Evolutionary conservation across 2,113 vertebrate genomes (phyloP).

Genomic region (Dinomys branickii): DNA sequence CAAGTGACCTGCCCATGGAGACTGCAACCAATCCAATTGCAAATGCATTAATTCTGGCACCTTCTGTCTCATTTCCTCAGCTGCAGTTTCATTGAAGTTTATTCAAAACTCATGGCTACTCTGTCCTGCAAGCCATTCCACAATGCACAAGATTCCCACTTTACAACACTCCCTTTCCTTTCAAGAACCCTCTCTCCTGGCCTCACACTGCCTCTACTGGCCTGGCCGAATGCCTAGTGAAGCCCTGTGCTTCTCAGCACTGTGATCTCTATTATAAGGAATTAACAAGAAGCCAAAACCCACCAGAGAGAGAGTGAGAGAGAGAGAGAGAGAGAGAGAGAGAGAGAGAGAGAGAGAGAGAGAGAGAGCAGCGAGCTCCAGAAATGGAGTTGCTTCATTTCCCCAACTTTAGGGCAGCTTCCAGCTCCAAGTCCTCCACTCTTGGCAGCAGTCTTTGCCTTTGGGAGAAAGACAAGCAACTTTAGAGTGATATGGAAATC

Average conservation of each 20-base stretch:
- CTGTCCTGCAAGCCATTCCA: neutral
- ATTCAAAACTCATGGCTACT: neutral
- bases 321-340: too few species aligned
- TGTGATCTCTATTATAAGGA: constrained; percentile 28
- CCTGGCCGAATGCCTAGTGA: neutral
- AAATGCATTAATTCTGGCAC: neutral
- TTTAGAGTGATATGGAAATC: constrained; percentile 79
- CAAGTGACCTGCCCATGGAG: neutral
- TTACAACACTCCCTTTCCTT: neutral
- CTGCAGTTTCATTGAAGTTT: neutral
- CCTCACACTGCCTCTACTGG: neutral
- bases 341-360: too few species aligned
- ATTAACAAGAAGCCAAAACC: constrained; percentile 18
- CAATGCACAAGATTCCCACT: neutral
- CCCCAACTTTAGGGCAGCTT: constrained; percentile 50
- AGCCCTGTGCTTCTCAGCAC: neutral
- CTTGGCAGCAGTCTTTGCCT: constrained; percentile 74
- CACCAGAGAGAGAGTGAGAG: neutral
- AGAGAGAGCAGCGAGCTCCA: neutral
- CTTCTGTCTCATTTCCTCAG: neutral
- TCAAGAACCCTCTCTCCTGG: constrained; percentile 8
- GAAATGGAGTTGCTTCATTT: constrained; percentile 4
- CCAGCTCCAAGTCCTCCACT: constrained; percentile 65
- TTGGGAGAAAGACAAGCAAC: constrained; percentile 78
- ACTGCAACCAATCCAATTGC: neutral